phyloP scores from a whole-genome alignment of 2,113 vertebrate species.

The Pitta sordida region DNA sequence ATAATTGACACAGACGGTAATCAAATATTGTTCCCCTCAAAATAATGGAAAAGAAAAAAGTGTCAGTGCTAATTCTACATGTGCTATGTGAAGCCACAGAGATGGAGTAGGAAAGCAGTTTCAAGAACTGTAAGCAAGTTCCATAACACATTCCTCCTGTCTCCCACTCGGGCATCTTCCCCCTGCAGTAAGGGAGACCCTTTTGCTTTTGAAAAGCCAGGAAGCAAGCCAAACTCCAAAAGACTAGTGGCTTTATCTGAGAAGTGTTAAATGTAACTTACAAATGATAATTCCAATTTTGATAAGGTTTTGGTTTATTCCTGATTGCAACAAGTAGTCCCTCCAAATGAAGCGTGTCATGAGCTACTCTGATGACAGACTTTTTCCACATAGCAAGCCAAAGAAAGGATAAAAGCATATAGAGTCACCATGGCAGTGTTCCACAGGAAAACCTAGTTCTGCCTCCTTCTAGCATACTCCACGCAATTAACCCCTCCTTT shows the following conservation, averaged over 20 bases:
- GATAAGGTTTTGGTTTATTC: background rate
- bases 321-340: background rate
- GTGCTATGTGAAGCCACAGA: background rate
- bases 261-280: background rate
- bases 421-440: slow-evolving; percentile 22
- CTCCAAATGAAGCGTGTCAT: background rate
- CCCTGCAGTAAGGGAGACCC: background rate
- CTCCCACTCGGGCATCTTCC: background rate
- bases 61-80: background rate
- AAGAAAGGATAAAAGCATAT: slow-evolving; percentile 2
- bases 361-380: background rate
- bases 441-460: background rate
- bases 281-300: background rate
- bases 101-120: background rate
- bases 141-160: background rate
- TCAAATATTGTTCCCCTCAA: background rate
- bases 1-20: background rate
- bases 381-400: slow-evolving; percentile 38
- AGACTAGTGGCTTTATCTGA: background rate
- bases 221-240: background rate
- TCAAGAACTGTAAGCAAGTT: background rate
- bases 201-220: background rate
- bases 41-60: background rate
- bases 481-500: background rate
- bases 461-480: background rate